Percentiles rank a stretch among this genome's conserved stretches.
Conservation (phyloP, 2,888 invertebrate genomes). For the Elysia crispata region DNA sequence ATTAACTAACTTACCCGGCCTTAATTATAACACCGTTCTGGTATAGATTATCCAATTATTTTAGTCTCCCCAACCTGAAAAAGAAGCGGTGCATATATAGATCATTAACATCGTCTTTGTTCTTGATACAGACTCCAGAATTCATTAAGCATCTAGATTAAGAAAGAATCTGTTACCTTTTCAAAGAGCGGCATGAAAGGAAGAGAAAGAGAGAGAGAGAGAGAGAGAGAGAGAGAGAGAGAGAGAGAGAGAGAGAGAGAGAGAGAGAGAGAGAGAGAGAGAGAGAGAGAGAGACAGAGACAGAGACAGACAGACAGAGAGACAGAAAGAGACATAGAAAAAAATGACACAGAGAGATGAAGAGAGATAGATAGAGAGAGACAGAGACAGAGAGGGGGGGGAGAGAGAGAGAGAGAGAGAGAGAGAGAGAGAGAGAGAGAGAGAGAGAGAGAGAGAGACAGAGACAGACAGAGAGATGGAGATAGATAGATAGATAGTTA, state of each 20-base stretch:
- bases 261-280: constrained; percentile 6
- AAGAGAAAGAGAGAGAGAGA: constrained; percentile 16
- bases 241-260: constrained; percentile 11
- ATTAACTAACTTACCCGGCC: too few species aligned
- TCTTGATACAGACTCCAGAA: too few species aligned
- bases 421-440: constrained; percentile 10
- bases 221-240: constrained; percentile 32
- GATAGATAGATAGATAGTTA: neutral
- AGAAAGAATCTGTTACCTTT: too few species aligned
- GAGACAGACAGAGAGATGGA: neutral
- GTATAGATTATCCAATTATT: too few species aligned
- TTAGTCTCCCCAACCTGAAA: too few species aligned
- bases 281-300: neutral
- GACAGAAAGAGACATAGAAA: neutral
- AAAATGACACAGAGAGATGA: neutral
- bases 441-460: constrained; percentile 13
- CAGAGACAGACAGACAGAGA: constrained; percentile 21
- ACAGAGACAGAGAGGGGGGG: neutral
- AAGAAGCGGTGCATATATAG: too few species aligned
- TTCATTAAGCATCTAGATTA: too few species aligned
- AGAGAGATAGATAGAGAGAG: constrained; percentile 6
- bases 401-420: constrained; percentile 11
- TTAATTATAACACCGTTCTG: too few species aligned
- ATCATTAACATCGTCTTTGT: too few species aligned
- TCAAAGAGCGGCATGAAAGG: too few species aligned